These are phyloP conservation scores for Capreolus pygargus DNA, from an alignment of 2,113 vertebrate species.

Conservation along the genomic window DNA sequence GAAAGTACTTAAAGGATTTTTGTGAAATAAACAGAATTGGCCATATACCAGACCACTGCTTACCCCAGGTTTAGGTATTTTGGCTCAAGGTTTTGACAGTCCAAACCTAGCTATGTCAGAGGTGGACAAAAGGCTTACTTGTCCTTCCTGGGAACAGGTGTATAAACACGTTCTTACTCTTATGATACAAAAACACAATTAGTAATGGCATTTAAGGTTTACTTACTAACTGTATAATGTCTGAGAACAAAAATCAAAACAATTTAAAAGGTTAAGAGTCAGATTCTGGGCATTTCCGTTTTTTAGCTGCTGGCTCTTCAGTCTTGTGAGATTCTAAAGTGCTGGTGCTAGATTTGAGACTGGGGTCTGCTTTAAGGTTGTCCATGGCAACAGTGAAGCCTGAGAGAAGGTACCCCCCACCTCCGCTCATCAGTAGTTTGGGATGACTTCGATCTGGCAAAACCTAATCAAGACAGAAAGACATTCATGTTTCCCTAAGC, in stretches of 20 bases:
- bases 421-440: conserved; percentile 93
- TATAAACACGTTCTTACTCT: background rate
- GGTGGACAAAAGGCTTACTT: background rate
- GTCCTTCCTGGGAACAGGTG: background rate
- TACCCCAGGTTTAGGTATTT: background rate
- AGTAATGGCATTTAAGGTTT: conserved; percentile 38
- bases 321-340: conserved; percentile 60
- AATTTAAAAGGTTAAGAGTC: conserved; percentile 71
- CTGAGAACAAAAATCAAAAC: conserved; percentile 55
- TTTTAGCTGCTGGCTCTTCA: conserved; percentile 90
- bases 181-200: conserved; percentile 34
- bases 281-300: conserved; percentile 84
- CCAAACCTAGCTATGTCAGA: background rate
- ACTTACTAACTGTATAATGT: conserved; percentile 41
- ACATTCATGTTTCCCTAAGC: background rate
- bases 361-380: conserved; percentile 66
- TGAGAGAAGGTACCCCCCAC: conserved; percentile 93
- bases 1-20: background rate
- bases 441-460: conserved; percentile 96
- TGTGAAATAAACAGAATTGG: background rate
- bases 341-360: conserved; percentile 64
- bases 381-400: conserved; percentile 89
- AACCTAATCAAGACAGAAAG: conserved; percentile 83
- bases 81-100: background rate
- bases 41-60: background rate